Evolutionary conservation across 2,113 vertebrate species (phyloP), one percentile per base, ranked within the genome.

Genomic region (Myotis brandtii): DNA sequence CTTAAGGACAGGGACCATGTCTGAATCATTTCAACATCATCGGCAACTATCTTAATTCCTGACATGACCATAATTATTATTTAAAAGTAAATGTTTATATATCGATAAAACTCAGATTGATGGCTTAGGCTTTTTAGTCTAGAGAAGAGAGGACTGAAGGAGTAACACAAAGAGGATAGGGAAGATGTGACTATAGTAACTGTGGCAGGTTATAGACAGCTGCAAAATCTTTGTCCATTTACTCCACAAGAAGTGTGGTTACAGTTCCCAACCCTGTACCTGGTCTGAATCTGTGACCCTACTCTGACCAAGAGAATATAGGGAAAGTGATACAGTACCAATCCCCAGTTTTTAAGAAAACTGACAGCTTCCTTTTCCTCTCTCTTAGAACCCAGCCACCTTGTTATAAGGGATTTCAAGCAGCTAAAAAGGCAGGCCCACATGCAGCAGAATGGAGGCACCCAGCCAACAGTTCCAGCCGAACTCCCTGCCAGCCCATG

Each of bases 31-130:
- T 37, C 46, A 83, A 30, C n/a, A 73, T 43, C 59, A 32, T 9
- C 27, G 23, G n/a, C 27, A 67, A n/a, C 23, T 62, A 67, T 32
- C 50, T 32, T 12, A 10, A 17, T 80, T 79, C 34, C 34, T 54
- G 16, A 13, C 17, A n/a, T 67, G 23, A 91, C 18, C 34, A 9
- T 75, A 64, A 85, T 62, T 32, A 21, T 43, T 67, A 17, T 30
- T 56, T 88, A 69, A 59, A 75, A 93, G 20, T 25, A 91, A 75
- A 37, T 75, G 40, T n/a, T 69, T 46, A 32, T n/a, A 40, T 40
- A 62, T 43, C 64, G 5, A 62, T 66, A 69, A 80, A 59, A 25
- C 34, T 70, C 90, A 32, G 54, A 67, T n/a, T 34, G 17, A 27
- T 52, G 16, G 59, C 70, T 91, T 59, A 21, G 37, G 1, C 5